A percentile compares a stretch with the other conserved stretches of the same genome.
phyloP scores from a whole-genome alignment of 2,888 invertebrate genomes.

The Iselma pallidipennis region DNA sequence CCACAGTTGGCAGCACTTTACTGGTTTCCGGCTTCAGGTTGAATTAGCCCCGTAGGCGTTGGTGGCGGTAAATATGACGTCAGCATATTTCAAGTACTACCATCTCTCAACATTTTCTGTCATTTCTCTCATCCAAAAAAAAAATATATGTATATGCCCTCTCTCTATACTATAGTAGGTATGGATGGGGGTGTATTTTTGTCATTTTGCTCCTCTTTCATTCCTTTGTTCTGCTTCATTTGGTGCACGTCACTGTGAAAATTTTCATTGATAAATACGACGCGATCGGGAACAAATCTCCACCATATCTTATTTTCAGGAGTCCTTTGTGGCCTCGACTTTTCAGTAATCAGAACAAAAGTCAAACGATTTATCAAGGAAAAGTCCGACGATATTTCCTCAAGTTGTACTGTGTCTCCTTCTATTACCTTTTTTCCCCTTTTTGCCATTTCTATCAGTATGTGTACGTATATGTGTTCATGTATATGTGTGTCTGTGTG shows the following conservation, averaged over 20 bases:
- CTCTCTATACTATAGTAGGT: background rate
- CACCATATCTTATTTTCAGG: conserved; percentile 53
- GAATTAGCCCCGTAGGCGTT: background rate
- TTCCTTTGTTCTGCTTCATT: background rate
- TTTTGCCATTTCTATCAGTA: background rate
- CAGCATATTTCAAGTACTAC: background rate
- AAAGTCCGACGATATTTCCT: conserved; percentile 47
- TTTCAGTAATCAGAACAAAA: conserved; percentile 52
- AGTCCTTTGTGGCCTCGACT: conserved; percentile 63
- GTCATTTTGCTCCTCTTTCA: background rate
- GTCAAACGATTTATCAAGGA: conserved; percentile 51
- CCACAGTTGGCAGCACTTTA: background rate
- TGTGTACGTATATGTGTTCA: background rate
- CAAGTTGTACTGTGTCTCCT: background rate
- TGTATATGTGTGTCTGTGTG: conserved; percentile 27
- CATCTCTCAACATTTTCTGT: background rate
- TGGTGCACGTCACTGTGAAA: conserved; percentile 22
- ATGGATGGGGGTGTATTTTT: background rate
- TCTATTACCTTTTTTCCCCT: background rate
- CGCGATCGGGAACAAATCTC: conserved; percentile 50
- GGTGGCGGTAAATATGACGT: background rate
- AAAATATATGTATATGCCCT: background rate
- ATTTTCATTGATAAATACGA: conserved; percentile 52
- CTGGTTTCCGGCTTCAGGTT: background rate
- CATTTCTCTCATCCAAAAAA: background rate